Evolutionary conservation across 2,888 invertebrate genomes (phyloP).

Genomic region (Cheilosia urbana): DNA sequence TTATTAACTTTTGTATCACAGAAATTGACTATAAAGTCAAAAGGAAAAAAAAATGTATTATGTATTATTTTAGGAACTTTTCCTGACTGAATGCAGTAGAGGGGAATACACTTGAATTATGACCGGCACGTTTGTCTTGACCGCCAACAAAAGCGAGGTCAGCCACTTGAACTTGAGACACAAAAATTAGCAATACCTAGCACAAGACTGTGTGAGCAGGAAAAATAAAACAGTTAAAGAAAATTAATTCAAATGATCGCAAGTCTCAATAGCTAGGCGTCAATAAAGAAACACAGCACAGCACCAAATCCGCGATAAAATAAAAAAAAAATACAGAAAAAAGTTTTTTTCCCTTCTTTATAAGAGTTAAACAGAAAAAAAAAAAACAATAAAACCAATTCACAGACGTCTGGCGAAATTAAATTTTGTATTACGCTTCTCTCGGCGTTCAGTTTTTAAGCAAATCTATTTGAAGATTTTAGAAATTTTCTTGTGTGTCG

Average conservation of each 20-base stretch:
- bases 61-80: slow-evolving; percentile 47
- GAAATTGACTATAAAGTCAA: slow-evolving; percentile 27
- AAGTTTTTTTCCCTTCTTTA: slow-evolving; percentile 47
- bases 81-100: background rate
- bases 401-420: slow-evolving; percentile 27
- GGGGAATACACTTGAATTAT: slow-evolving; percentile 26
- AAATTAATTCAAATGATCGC: slow-evolving; percentile 54
- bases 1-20: slow-evolving; percentile 45
- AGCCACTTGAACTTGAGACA: slow-evolving; percentile 78
- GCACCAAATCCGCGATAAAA: slow-evolving; percentile 18
- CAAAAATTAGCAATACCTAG: slow-evolving; percentile 61
- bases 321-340: slow-evolving; percentile 17
- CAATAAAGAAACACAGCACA: slow-evolving; percentile 22
- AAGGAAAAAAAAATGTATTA: background rate
- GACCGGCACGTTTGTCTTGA: slow-evolving; percentile 50
- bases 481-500: slow-evolving; percentile 23
- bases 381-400: slow-evolving; percentile 55
- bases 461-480: slow-evolving; percentile 55
- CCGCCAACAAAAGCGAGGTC: slow-evolving; percentile 73
- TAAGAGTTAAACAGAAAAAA: slow-evolving; percentile 38
- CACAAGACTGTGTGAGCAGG: slow-evolving; percentile 7
- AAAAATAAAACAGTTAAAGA: slow-evolving; percentile 41
- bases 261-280: slow-evolving; percentile 15
- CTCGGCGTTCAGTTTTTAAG: slow-evolving; percentile 43
- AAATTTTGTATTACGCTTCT: slow-evolving; percentile 23